Conservation (phyloP, 2,888 invertebrate genomes). For the Amphimallon solstitiale region DNA sequence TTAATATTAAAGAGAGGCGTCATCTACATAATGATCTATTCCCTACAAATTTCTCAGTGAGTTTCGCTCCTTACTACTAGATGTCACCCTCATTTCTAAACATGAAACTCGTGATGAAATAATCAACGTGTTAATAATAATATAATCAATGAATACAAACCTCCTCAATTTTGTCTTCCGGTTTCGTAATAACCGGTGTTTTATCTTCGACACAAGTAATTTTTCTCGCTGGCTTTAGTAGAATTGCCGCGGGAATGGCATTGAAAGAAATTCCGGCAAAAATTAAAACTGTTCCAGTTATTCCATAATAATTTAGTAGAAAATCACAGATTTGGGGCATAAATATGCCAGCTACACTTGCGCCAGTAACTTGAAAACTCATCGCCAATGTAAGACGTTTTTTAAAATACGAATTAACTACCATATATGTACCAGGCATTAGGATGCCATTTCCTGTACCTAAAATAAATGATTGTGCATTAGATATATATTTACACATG, state of each 20-base stretch:
- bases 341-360: constrained; percentile 63
- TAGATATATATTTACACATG: no score
- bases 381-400: constrained; percentile 64
- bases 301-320: constrained; percentile 59
- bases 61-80: no score
- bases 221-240: constrained; percentile 63
- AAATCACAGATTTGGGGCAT: constrained; percentile 64
- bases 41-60: no score
- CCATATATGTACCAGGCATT: constrained; percentile 63
- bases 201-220: constrained; percentile 23
- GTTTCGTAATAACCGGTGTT: constrained; percentile 15
- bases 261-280: constrained; percentile 64
- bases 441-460: constrained; percentile 64
- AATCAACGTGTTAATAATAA: neutral
- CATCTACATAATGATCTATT: no score
- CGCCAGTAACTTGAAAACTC: constrained; percentile 64
- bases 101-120: neutral
- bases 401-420: constrained; percentile 65
- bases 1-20: no score
- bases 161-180: constrained; percentile 35
- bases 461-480: constrained; percentile 48
- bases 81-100: no score
- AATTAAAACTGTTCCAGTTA: constrained; percentile 63
- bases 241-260: constrained; percentile 62
- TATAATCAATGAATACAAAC: constrained; percentile 30